These are phyloP conservation scores for Noctua comes DNA, from an alignment of 2,888 invertebrate species.

Conservation along the genomic window DNA sequence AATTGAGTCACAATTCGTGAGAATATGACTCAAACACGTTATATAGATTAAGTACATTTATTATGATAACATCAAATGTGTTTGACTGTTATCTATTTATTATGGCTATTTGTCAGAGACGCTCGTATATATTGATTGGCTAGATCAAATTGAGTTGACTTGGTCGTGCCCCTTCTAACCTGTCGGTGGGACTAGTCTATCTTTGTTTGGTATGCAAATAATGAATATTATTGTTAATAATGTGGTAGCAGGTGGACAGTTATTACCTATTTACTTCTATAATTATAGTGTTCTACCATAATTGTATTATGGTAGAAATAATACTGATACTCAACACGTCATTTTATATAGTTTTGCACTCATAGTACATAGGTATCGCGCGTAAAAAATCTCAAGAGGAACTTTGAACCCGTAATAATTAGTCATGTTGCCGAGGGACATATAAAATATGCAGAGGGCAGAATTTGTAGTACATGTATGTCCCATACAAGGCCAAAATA, in stretches of 20 bases:
- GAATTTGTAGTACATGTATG: not conserved
- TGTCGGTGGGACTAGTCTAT: conserved; percentile 13
- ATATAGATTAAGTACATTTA: conserved; percentile 36
- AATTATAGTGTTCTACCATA: not conserved
- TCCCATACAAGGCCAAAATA: conserved; percentile 30
- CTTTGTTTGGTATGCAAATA: conserved; percentile 17
- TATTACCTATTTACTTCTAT: not conserved
- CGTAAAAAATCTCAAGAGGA: not conserved
- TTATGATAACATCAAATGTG: conserved; percentile 46
- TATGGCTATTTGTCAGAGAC: conserved; percentile 37
- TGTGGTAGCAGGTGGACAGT: not conserved
- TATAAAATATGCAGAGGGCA: conserved; percentile 24
- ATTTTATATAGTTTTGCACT: not conserved
- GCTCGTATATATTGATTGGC: conserved; percentile 48
- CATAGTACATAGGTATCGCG: not conserved
- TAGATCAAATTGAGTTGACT: conserved; percentile 57
- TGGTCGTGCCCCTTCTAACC: conserved; percentile 46
- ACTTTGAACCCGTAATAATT: conserved; percentile 31
- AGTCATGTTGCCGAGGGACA: conserved; percentile 1
- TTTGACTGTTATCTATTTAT: conserved; percentile 46
- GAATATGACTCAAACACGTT: conserved; percentile 35
- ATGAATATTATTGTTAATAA: not conserved
- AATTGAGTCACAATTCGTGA: conserved; percentile 29
- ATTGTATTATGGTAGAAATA: not conserved
- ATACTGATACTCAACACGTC: not conserved